Percentiles rank a stretch among this genome's conserved stretches.
phyloP scores from a whole-genome alignment of 1,140 invertebrate genomes.

The Drosophila lini region DNA sequence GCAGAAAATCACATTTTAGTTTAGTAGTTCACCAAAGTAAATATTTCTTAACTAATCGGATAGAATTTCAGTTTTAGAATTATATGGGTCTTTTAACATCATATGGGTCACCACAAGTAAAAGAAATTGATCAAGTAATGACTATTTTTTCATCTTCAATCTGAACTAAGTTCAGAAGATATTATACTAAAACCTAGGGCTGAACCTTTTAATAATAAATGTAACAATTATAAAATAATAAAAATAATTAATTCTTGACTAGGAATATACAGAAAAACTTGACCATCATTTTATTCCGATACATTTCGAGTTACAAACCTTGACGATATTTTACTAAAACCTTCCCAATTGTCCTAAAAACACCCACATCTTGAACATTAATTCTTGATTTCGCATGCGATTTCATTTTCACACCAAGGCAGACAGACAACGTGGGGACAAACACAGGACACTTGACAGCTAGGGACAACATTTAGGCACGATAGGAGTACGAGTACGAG shows the following conservation, averaged over 20 bases:
- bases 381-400: conserved; percentile 25
- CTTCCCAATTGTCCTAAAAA: neutral
- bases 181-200: neutral
- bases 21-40: too few relatives aligned
- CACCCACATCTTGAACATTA: too few relatives aligned
- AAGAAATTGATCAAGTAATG: too few relatives aligned
- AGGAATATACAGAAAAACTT: neutral
- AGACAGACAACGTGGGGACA: conserved; percentile 22
- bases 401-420: conserved; percentile 8
- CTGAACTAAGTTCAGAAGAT: neutral
- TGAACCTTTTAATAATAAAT: neutral
- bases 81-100: too few relatives aligned
- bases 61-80: too few relatives aligned
- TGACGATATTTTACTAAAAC: neutral
- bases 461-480: conserved; percentile 63
- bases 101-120: too few relatives aligned
- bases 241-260: neutral
- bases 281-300: rapidly evolving
- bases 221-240: neutral
- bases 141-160: neutral
- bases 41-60: neutral
- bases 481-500: conserved; percentile 51
- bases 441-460: conserved; percentile 40
- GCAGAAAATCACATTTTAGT: too few relatives aligned
- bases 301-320: neutral